Base-by-base conservation (phyloP, 2,797 vertebrate species). In the Clarias platycephalus region DNA sequence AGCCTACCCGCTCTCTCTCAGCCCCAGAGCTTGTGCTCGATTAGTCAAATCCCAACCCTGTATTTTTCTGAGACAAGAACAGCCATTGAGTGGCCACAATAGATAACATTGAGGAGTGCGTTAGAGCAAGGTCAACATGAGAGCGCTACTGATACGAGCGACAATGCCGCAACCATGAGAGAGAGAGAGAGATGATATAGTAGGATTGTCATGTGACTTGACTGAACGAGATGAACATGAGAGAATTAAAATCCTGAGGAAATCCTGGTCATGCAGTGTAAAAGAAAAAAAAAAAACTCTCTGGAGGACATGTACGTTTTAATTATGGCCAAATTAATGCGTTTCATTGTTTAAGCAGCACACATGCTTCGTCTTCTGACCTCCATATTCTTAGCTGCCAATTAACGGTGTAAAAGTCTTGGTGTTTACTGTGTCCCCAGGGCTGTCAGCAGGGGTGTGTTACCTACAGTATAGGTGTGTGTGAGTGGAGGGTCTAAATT, bases 71-170 rank as follows among this genome's bases (percentile, higher is more conserved):
- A n/a, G 12, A 63, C 66, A 34, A 82, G 79, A 79, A 37, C 55
- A 67, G 75, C 80, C 58, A 68, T 71, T 86, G 77, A 87, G 49
- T 40, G 49, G 49, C 81, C 76, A 75, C 67, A 71, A 72, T 77
- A 57, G 83, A 80, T 63, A 82, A 83, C 80, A 83, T 24, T 63
- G 77, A 88, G 60, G 26, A 57, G 62, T 34, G 75, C 83, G 82
- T 83, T 44, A 77, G 67, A 84, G 78, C 86, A 84, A 87, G 87
- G 82, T 85, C 85, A 88, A 49, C 57, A 85, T 34, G 4, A 44
- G 68, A 77, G 31, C 64, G 63, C 34, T 64, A 83, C 22, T 40
- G 86, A 85, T 87, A 88, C 28, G n/a, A 82, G 74, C 62, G 78
- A 83, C 87, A 86, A 84, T 77, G 37, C 57, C 49, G 37, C 84